Conservation (phyloP, 2,113 vertebrate genomes). For the Triplophysa siluroides region DNA sequence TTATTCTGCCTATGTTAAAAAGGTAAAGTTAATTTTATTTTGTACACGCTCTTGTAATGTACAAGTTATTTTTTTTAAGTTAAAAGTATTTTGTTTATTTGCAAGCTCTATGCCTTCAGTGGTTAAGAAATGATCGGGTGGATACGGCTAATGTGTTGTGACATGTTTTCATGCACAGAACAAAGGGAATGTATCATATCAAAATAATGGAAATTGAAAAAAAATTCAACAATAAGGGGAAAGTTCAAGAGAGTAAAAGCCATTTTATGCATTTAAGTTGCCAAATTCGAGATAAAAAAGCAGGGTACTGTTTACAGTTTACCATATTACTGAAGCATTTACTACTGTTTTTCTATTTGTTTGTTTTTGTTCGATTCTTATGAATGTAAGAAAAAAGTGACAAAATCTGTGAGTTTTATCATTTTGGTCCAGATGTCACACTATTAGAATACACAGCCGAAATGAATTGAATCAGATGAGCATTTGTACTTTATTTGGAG, state of each 20-base stretch:
- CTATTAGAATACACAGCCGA: not conserved
- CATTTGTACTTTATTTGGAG: constrained; percentile 14
- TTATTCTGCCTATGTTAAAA: constrained; percentile 32
- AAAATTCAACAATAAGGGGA: not conserved
- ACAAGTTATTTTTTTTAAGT: constrained; percentile 45
- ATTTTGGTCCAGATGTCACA: not conserved
- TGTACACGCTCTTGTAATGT: constrained; percentile 69
- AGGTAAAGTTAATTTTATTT: constrained; percentile 73
- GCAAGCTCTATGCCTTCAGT: constrained; percentile 22
- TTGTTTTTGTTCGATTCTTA: not conserved
- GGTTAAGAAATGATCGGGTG: constrained; percentile 3
- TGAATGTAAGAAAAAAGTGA: constrained; percentile 4
- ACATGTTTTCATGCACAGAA: not conserved
- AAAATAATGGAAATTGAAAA: too few relatives aligned
- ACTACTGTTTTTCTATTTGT: constrained; percentile 17
- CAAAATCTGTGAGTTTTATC: not conserved
- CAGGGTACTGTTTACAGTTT: constrained; percentile 17
- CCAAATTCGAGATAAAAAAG: constrained; percentile 6
- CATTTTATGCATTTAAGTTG: constrained; percentile 7
- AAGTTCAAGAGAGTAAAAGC: not conserved
- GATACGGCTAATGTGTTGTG: constrained; percentile 23
- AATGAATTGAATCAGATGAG: not conserved
- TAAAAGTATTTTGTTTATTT: constrained; percentile 28
- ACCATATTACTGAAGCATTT: constrained; percentile 1
- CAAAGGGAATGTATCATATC: too few relatives aligned